phyloP scores from a whole-genome alignment of 2,888 invertebrate species.

The Cantharis flavilabris region DNA sequence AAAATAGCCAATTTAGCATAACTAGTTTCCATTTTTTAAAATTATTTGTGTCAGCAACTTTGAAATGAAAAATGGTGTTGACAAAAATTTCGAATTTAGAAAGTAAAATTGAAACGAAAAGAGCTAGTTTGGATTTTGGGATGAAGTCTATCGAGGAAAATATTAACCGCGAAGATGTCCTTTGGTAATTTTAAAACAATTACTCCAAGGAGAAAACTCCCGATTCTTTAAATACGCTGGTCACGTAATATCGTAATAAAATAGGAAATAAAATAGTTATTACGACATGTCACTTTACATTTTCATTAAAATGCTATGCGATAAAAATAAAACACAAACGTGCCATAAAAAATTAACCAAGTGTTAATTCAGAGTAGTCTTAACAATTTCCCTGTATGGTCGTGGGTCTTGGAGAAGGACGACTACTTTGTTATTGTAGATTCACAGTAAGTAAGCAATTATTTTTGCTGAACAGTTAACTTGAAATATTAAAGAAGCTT shows the following conservation, averaged over 20 bases:
- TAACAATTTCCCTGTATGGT: conserved; percentile 29
- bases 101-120: neutral
- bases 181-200: neutral
- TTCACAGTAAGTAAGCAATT: conserved; percentile 16
- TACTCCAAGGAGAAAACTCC: neutral
- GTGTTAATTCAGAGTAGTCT: conserved; percentile 1
- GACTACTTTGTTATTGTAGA: conserved; percentile 25
- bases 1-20: neutral
- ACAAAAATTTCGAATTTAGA: neutral
- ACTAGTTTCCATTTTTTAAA: neutral
- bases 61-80: neutral
- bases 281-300: neutral
- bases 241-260: neutral
- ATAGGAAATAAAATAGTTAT: neutral
- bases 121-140: neutral
- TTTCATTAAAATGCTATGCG: neutral
- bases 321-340: neutral
- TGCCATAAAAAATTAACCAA: neutral
- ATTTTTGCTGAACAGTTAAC: conserved; percentile 16
- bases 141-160: neutral
- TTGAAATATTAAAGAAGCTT: conserved; percentile 1
- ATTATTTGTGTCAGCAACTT: neutral
- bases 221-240: neutral
- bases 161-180: too few species aligned
- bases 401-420: conserved; percentile 30